Conservation (phyloP, 2,113 vertebrate genomes). For the Larimichthys polyactis region DNA sequence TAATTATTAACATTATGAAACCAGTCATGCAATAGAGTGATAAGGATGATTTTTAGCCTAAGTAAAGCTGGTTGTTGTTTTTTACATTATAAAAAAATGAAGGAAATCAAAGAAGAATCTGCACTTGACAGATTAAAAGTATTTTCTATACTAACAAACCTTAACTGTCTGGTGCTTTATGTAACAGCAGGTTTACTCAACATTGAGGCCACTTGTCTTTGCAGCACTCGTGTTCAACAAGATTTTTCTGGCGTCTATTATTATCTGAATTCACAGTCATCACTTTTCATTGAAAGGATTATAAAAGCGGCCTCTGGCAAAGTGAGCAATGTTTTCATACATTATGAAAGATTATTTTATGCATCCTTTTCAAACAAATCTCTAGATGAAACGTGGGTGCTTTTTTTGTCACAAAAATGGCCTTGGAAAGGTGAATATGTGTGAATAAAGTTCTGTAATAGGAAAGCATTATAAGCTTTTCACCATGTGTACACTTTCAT, state of each 20-base stretch:
- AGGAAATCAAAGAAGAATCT: not conserved
- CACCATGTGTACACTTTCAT: not conserved
- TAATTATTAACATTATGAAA: not conserved
- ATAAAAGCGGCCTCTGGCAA: not conserved
- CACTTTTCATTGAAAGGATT: not conserved
- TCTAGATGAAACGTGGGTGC: not conserved
- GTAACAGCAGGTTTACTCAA: not conserved
- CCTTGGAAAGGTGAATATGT: not conserved
- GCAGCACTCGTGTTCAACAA: not conserved
- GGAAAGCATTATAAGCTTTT: not conserved
- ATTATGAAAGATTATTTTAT: not conserved
- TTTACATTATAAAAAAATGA: not conserved
- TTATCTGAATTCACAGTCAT: not conserved
- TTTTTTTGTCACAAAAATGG: not conserved
- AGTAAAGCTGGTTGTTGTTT: not conserved
- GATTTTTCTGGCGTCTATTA: not conserved
- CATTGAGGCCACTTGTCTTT: not conserved
- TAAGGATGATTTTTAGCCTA: not conserved
- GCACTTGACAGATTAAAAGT: constrained; percentile 1
- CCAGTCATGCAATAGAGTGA: not conserved
- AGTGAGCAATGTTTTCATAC: not conserved
- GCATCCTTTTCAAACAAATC: not conserved
- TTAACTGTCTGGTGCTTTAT: not conserved
- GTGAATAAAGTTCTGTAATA: not conserved
- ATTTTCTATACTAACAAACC: not conserved